Conservation (phyloP, 2,888 invertebrate species). For the Zygaena filipendulae region DNA sequence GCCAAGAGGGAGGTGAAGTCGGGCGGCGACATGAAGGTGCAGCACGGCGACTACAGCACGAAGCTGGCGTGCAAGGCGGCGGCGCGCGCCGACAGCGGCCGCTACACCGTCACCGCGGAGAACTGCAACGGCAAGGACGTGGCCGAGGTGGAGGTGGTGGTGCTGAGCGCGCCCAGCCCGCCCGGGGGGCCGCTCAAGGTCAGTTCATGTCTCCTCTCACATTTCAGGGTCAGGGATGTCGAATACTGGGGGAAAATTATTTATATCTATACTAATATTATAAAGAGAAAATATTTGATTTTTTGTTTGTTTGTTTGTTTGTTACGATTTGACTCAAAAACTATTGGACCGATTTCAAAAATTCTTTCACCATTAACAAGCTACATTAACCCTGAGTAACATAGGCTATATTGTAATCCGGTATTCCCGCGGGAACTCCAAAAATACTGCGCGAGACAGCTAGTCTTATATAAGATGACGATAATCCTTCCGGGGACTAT, state of each 20-base stretch:
- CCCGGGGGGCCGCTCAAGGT: conserved; percentile 94
- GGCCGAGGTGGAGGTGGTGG: conserved; percentile 91
- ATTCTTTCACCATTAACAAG: too few relatives aligned
- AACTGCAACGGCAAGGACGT: conserved; percentile 95
- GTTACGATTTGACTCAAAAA: too few relatives aligned
- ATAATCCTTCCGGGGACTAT: too few relatives aligned
- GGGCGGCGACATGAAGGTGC: conserved; percentile 80
- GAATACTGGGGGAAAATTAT: background rate
- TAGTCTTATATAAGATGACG: background rate
- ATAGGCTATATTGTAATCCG: too few relatives aligned
- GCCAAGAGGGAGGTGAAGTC: conserved; percentile 82
- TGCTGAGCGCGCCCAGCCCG: conserved; percentile 88
- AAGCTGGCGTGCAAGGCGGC: conserved; percentile 83
- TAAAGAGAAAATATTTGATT: too few relatives aligned
- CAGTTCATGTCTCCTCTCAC: too few relatives aligned
- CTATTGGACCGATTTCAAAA: too few relatives aligned
- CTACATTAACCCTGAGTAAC: too few relatives aligned
- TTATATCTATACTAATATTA: too few relatives aligned
- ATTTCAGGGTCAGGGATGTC: too few relatives aligned
- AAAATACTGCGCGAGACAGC: background rate
- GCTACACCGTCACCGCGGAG: conserved; percentile 91
- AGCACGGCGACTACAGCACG: conserved; percentile 86
- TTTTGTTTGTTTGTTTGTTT: too few relatives aligned
- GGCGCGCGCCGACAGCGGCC: conserved; percentile 87
- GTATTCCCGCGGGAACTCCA: too few relatives aligned